Percentiles rank a stretch among this genome's conserved stretches.
Conservation (phyloP, 2,888 invertebrate species). For the Thereva unica region DNA sequence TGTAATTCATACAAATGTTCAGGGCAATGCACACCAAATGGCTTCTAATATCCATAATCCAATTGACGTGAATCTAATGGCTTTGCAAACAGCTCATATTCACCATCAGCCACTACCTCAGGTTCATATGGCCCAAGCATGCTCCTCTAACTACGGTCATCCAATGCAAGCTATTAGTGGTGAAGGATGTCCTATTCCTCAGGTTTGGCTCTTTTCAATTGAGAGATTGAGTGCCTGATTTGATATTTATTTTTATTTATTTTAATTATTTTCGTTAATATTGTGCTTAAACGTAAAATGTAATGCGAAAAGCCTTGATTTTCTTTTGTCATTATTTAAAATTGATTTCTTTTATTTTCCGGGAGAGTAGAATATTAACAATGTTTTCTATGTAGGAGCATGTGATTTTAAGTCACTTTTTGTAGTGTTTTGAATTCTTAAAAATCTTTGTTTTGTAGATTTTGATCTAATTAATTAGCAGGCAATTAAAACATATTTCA, state of each 20-base stretch:
- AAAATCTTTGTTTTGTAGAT: too few species aligned
- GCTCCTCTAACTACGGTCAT: slow-evolving; percentile 36
- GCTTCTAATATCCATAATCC: slow-evolving; percentile 3
- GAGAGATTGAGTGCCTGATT: slow-evolving; percentile 11
- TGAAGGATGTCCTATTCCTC: slow-evolving; percentile 22
- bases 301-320: slow-evolving; percentile 5
- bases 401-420: too few species aligned
- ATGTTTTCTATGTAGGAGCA: neutral
- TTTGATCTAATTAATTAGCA: too few species aligned
- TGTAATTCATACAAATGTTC: slow-evolving; percentile 29
- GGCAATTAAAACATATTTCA: too few species aligned
- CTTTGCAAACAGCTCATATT: slow-evolving; percentile 25
- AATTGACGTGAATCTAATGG: slow-evolving; percentile 12
- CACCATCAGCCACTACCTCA: slow-evolving; percentile 31
- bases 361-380: neutral
- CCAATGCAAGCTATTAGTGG: slow-evolving; percentile 21
- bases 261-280: slow-evolving; percentile 11
- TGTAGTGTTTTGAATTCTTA: too few species aligned
- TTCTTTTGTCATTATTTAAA: slow-evolving; percentile 31
- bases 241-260: slow-evolving; percentile 2
- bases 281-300: neutral
- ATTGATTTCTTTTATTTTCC: neutral
- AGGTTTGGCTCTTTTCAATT: slow-evolving; percentile 33
- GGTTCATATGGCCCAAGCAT: slow-evolving; percentile 37
- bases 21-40: slow-evolving; percentile 3